A percentile compares a stretch with the other conserved stretches of the same genome.
phyloP scores from a whole-genome alignment of 2,113 vertebrate genomes.

The Phalacrocorax pelagicus region DNA sequence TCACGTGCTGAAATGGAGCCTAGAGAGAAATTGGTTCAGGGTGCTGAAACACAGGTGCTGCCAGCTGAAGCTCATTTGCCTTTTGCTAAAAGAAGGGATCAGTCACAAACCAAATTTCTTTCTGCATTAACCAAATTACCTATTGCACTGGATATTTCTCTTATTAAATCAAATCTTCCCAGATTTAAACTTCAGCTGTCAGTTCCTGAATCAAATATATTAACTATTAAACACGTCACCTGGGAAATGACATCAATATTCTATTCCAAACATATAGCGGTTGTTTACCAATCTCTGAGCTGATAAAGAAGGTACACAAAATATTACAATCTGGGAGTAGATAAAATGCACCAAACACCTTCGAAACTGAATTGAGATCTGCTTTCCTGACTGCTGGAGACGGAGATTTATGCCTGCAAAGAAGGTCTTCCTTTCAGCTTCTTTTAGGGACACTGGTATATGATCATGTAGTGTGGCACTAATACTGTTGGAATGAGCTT shows the following conservation, averaged over 20 bases:
- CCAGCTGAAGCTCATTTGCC: background rate
- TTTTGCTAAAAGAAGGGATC: conserved; percentile 14
- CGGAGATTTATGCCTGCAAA: background rate
- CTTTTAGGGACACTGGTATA: background rate
- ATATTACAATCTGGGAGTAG: background rate
- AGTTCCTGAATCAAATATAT: conserved; percentile 40
- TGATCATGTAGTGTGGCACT: background rate
- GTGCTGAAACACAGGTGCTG: background rate
- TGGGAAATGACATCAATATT: conserved; percentile 46
- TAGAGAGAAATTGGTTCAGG: background rate
- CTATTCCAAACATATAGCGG: background rate
- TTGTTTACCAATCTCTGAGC: background rate
- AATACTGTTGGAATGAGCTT: background rate
- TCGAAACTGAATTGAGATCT: background rate
- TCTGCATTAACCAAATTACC: conserved; percentile 7
- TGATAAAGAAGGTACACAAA: background rate
- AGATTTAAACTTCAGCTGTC: conserved; percentile 35
- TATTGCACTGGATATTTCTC: background rate
- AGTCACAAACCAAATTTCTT: conserved; percentile 20
- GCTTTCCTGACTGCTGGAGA: background rate
- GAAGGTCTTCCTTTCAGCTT: background rate
- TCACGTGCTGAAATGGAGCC: background rate
- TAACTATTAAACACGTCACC: conserved; percentile 30
- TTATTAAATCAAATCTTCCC: conserved; percentile 34
- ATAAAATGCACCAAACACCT: background rate